These are phyloP conservation scores for Amniataba percoides DNA, from an alignment of 2,797 vertebrate genomes.

Conservation along the genomic window DNA sequence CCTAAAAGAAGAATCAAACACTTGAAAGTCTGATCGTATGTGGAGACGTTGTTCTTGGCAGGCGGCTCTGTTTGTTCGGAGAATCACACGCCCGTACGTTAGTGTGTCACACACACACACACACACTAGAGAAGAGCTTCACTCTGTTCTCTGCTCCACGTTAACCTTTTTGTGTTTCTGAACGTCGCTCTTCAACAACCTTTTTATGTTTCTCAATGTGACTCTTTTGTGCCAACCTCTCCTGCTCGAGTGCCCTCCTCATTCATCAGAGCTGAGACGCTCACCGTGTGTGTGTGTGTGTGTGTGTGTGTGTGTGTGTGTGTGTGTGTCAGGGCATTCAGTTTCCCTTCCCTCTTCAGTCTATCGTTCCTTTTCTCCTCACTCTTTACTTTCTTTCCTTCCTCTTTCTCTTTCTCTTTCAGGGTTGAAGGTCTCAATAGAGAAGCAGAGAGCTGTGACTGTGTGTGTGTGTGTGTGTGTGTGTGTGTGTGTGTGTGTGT, in stretches of 20 bases:
- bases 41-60: slow-evolving; percentile 22
- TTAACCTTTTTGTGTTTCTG: slow-evolving; percentile 40
- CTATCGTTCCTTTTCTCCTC: slow-evolving; percentile 5
- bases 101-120: background rate
- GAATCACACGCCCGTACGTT: background rate
- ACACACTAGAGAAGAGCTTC: background rate
- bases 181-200: slow-evolving; percentile 49
- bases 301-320: slow-evolving; percentile 40
- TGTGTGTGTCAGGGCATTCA: slow-evolving; percentile 30
- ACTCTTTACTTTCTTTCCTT: background rate
- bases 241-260: slow-evolving; percentile 61
- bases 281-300: slow-evolving; percentile 23
- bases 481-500: slow-evolving; percentile 17
- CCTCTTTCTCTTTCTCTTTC: background rate
- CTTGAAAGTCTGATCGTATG: background rate
- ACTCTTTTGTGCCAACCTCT: slow-evolving; percentile 55
- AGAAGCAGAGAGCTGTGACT: slow-evolving; percentile 56
- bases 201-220: slow-evolving; percentile 43
- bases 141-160: slow-evolving; percentile 1
- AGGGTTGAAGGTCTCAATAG: slow-evolving; percentile 43
- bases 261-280: slow-evolving; percentile 41
- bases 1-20: background rate
- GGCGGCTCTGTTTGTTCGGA: slow-evolving; percentile 6
- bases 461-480: slow-evolving; percentile 45
- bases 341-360: slow-evolving; percentile 18